These are phyloP conservation scores for Centropus bengalensis DNA, from an alignment of 2,113 vertebrate species.

Conservation along the genomic window DNA sequence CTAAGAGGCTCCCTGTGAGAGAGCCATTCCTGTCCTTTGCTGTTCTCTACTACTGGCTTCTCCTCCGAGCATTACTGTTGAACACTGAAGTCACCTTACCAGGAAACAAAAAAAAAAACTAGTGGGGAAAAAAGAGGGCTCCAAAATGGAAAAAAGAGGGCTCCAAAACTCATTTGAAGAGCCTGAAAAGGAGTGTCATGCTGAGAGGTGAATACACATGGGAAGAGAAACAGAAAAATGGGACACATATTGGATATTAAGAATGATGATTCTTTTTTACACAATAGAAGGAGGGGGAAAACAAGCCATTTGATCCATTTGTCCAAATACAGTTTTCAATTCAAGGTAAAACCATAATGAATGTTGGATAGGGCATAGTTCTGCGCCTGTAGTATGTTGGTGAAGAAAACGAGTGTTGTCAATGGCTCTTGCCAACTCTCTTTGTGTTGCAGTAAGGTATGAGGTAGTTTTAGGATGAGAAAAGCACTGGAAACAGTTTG, in stretches of 20 bases:
- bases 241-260: neutral
- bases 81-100: neutral
- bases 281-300: neutral
- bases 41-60: neutral
- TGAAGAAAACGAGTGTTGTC: neutral
- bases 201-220: neutral
- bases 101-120: too few relatives aligned
- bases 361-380: neutral
- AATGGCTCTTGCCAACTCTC: neutral
- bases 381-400: neutral
- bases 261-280: neutral
- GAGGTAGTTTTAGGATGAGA: neutral
- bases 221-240: neutral
- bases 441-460: accelerated
- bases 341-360: neutral
- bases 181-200: neutral
- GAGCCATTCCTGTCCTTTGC: neutral
- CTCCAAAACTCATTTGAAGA: neutral
- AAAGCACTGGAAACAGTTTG: neutral
- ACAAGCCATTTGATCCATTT: neutral
- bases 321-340: neutral
- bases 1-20: neutral
- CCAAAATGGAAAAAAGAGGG: neutral
- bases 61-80: neutral
- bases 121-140: neutral